Evolutionary conservation across 1,140 invertebrate species (phyloP), one percentile per base, ranked within the genome.

Genomic region (Eupeodes corollae): DNA sequence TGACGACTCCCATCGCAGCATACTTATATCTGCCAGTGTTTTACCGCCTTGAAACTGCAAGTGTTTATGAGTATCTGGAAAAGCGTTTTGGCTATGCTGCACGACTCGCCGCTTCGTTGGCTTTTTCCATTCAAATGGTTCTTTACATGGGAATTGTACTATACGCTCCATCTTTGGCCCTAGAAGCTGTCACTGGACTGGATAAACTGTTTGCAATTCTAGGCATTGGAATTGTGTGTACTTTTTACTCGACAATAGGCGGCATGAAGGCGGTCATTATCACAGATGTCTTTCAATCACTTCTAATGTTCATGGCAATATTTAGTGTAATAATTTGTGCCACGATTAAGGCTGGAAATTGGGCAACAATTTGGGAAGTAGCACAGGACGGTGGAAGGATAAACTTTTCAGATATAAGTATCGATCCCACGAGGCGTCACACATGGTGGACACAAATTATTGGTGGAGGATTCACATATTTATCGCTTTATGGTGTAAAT

Each of bases 101-200:
- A 40, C 70, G 87, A 54, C 61, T 85, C 51, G 56, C 78, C 30
- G 85, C 86, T 3, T 90, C 86, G 13, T 56, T 85, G 32, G 78
- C 84, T 0, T 91, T 88, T 52, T 81, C 82, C 26, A 55, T 89
- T 6, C 88, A 92, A 70, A 84, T 91, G 79, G 70, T 91, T 35
- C 68, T 96, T 14, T 96, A 96, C 58, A 93, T 92, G 75, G 88
- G 90, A 5, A 84, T 97, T 56, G 91, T 94, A 1, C 72, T 96
- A 1, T 95, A 91, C 69, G 91, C 91, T 0, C 92, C 92, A 3
- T 85, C 91, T 3, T 74, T 95, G 50, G 89, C 91, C 1, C 61
- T 96, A 15, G 88, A 89, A 69, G 84, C 90, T 14, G 86, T 94
- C 33, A 88, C 87, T 8, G 84, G 84, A 11, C 61, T 90, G 9